A percentile compares a stretch with the other conserved stretches of the same genome.
Conservation (phyloP, 2,888 invertebrate species). For the Endomychus coccineus region DNA sequence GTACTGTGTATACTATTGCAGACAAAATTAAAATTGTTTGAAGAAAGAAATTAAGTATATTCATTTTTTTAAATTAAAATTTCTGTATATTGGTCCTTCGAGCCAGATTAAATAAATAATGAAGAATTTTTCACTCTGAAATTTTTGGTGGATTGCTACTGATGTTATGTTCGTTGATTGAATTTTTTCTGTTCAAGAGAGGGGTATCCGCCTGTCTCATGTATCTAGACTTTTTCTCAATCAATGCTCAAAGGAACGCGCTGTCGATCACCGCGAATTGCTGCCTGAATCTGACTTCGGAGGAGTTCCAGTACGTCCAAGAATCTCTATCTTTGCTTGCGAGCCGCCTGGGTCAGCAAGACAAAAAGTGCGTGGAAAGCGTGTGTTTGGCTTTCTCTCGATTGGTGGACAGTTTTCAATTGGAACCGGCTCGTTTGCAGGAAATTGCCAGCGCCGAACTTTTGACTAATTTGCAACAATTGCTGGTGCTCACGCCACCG, state of each 20-base stretch:
- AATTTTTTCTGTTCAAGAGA: conserved; percentile 53
- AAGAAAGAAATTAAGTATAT: too few relatives aligned
- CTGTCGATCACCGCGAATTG: conserved; percentile 96
- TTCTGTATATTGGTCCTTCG: too few relatives aligned
- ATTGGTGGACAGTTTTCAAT: conserved; percentile 92
- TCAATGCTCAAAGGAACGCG: conserved; percentile 94
- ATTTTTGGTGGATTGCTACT: too few relatives aligned
- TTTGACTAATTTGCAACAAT: conserved; percentile 86
- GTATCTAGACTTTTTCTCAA: conserved; percentile 97
- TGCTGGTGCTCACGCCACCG: conserved; percentile 91
- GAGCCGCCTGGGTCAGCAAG: conserved; percentile 72
- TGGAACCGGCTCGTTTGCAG: conserved; percentile 80
- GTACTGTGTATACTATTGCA: too few relatives aligned
- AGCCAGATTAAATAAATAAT: too few relatives aligned
- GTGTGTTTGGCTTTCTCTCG: conserved; percentile 95
- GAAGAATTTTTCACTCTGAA: too few relatives aligned
- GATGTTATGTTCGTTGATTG: too few relatives aligned
- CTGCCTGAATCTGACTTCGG: conserved; percentile 86
- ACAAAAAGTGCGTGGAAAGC: conserved; percentile 96
- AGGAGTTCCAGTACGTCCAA: conserved; percentile 89
- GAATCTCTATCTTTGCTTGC: conserved; percentile 84
- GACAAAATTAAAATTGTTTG: too few relatives aligned
- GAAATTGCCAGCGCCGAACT: conserved; percentile 91
- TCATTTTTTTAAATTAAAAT: too few relatives aligned
- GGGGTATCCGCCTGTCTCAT: conserved; percentile 95